These are phyloP conservation scores for Brachionus rubens DNA, from an alignment of 1,140 invertebrate species.

Conservation along the genomic window DNA sequence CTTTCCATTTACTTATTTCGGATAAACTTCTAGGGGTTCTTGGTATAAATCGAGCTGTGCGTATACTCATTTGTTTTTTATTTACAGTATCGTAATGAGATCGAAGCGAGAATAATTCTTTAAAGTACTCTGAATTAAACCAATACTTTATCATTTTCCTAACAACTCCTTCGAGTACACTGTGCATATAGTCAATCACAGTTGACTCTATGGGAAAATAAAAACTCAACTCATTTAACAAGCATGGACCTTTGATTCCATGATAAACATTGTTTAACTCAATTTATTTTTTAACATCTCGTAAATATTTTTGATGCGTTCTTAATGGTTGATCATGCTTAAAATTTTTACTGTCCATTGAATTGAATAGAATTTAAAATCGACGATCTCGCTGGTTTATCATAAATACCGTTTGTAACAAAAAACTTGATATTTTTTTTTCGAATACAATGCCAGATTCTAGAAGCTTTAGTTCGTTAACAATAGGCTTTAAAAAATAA, in stretches of 20 bases:
- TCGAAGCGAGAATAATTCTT: not conserved
- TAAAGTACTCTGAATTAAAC: not conserved
- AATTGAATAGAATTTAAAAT: constrained; percentile 11
- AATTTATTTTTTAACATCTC: not conserved
- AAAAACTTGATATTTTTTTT: not conserved
- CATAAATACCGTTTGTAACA: not conserved
- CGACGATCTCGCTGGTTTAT: not conserved
- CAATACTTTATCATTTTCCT: not conserved
- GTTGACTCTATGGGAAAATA: not conserved
- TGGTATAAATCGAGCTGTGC: not conserved
- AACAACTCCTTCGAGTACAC: not conserved
- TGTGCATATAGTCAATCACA: not conserved
- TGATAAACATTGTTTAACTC: not conserved
- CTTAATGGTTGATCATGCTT: not conserved
- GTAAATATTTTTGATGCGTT: not conserved
- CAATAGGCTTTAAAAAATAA: not conserved
- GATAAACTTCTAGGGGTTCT: not conserved
- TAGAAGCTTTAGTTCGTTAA: not conserved
- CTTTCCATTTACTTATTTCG: not conserved
- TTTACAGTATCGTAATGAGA: not conserved
- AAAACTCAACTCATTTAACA: not conserved
- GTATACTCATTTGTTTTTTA: not conserved
- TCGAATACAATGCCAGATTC: not conserved
- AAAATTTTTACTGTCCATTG: not conserved
- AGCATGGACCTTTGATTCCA: not conserved